Evolutionary conservation across 2,113 vertebrate species (phyloP).

Genomic region (Dasypus novemcinctus): DNA sequence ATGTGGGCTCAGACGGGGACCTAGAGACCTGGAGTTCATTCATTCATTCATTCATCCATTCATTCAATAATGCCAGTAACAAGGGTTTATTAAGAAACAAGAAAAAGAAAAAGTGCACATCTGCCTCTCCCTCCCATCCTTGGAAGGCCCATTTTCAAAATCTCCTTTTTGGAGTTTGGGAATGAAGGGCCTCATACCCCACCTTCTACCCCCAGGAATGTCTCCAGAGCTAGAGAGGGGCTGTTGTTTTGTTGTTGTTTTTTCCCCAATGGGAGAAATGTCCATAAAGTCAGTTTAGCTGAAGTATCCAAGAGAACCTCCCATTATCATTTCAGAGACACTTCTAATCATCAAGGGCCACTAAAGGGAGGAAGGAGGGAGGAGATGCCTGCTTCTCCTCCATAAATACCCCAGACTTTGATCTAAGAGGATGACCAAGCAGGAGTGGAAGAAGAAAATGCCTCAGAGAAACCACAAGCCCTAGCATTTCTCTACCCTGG

Average conservation of each 20-base stretch:
- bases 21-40: neutral
- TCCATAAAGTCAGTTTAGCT: neutral
- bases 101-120: neutral
- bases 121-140: neutral
- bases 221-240: neutral
- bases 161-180: neutral
- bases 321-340: neutral
- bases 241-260: neutral
- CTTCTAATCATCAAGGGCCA: neutral
- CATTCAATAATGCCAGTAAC: too few relatives aligned
- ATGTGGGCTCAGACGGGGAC: neutral
- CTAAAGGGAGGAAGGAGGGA: neutral
- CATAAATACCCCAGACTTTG: neutral
- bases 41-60: neutral
- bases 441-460: neutral
- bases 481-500: neutral
- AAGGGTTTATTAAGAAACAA: too few relatives aligned
- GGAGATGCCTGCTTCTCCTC: neutral
- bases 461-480: neutral
- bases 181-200: neutral
- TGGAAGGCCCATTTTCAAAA: neutral
- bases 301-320: neutral
- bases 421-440: neutral
- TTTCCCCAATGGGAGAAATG: constrained; percentile 8
- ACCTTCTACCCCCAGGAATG: neutral